These are phyloP conservation scores for Zosterops lateralis DNA, from an alignment of 2,113 vertebrate genomes.

Conservation along the genomic window DNA sequence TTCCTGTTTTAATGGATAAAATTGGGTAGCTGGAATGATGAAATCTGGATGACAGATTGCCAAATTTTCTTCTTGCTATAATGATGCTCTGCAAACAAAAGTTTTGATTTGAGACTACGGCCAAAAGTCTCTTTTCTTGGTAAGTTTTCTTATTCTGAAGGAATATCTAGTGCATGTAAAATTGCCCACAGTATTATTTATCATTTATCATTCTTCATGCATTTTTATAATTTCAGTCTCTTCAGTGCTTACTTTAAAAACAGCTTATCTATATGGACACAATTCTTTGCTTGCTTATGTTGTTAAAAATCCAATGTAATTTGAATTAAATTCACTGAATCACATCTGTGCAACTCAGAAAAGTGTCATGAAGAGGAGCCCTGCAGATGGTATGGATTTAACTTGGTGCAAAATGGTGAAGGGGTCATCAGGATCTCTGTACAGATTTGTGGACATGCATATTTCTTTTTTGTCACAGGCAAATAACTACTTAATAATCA, in stretches of 20 bases:
- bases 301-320: background rate
- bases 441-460: background rate
- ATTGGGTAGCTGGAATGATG: background rate
- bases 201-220: background rate
- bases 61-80: background rate
- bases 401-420: background rate
- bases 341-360: background rate
- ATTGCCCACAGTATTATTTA: background rate
- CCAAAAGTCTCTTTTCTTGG: background rate
- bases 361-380: background rate
- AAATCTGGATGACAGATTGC: constrained; percentile 11
- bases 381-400: background rate
- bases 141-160: background rate
- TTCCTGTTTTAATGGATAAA: background rate
- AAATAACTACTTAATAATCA: background rate
- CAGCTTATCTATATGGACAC: background rate
- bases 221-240: background rate
- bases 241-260: background rate
- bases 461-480: background rate
- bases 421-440: background rate
- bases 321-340: background rate
- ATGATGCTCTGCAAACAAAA: background rate
- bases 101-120: background rate
- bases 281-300: background rate
- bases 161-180: background rate